Percentiles rank a stretch among this genome's conserved stretches.
phyloP scores from a whole-genome alignment of 2,888 invertebrate species.

The Drosophila aldrichi region DNA sequence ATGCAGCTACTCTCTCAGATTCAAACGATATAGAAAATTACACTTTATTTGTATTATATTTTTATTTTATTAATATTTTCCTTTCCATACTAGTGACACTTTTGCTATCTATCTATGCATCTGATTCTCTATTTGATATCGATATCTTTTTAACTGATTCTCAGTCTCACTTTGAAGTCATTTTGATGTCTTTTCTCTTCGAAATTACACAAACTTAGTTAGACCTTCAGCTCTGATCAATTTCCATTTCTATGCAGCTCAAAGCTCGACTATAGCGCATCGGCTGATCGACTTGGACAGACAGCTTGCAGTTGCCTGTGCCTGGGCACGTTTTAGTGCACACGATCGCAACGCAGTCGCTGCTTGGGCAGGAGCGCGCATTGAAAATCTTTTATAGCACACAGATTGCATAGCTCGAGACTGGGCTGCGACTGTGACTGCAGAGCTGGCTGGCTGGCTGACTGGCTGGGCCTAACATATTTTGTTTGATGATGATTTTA shows the following conservation, averaged over 20 bases:
- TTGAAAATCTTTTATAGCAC: constrained; percentile 67
- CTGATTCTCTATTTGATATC: too few species aligned
- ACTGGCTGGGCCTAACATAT: constrained; percentile 65
- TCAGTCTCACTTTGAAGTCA: too few species aligned
- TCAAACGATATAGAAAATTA: too few species aligned
- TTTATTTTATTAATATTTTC: too few species aligned
- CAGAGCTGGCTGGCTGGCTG: constrained; percentile 4
- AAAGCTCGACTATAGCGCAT: constrained; percentile 53
- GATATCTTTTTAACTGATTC: too few species aligned
- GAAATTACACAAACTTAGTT: background rate
- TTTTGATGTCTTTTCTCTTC: too few species aligned
- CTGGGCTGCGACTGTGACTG: constrained; percentile 20
- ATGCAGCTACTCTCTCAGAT: constrained; percentile 2
- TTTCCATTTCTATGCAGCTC: background rate
- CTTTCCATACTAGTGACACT: too few species aligned
- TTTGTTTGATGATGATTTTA: constrained; percentile 84
- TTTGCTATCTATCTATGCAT: too few species aligned
- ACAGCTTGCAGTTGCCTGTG: constrained; percentile 33
- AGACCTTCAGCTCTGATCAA: background rate
- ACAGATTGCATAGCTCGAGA: constrained; percentile 45
- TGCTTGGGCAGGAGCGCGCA: constrained; percentile 37
- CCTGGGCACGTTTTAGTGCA: constrained; percentile 63
- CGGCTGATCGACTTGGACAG: constrained; percentile 39
- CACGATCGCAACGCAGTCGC: constrained; percentile 54
- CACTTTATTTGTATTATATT: too few species aligned